Conservation (phyloP, 2,888 invertebrate genomes). For the Andrena minutula region DNA sequence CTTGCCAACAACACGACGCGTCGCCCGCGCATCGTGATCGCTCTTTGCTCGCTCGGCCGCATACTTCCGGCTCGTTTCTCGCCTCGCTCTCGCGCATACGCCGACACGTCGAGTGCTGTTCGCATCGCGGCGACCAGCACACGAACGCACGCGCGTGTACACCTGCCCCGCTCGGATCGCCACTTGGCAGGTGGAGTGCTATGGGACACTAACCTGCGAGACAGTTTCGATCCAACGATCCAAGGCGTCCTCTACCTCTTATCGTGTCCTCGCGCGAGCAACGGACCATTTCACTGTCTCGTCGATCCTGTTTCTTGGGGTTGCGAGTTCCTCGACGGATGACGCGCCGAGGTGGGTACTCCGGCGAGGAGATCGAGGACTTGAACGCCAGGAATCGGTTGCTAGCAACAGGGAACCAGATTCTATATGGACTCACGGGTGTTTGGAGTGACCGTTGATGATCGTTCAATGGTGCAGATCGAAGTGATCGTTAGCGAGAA, state of each 20-base stretch:
- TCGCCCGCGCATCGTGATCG: constrained; percentile 71
- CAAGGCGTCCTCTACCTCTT: not conserved
- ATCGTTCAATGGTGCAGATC: constrained; percentile 41
- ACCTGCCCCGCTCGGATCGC: too few relatives aligned
- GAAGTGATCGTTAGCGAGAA: constrained; percentile 34
- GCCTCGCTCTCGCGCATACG: constrained; percentile 25
- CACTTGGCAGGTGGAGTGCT: not conserved
- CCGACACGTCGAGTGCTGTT: constrained; percentile 14
- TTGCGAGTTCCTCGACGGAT: too few relatives aligned
- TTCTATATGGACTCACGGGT: not conserved
- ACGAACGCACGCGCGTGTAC: constrained; percentile 7
- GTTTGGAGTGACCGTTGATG: not conserved
- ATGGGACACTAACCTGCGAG: not conserved
- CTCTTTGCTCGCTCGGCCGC: constrained; percentile 40
- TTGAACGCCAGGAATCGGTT: not conserved
- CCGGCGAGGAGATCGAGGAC: constrained; percentile 8
- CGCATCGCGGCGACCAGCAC: constrained; percentile 1
- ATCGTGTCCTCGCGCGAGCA: not conserved
- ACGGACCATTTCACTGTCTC: not conserved
- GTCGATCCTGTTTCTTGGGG: too few relatives aligned
- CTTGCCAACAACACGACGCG: constrained; percentile 81
- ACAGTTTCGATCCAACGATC: not conserved
- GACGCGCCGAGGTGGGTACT: constrained; percentile 6
- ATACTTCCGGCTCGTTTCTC: constrained; percentile 1
- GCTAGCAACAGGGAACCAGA: not conserved